Evolutionary conservation across 1,140 invertebrate species (phyloP).

Genomic region (Physella acuta): DNA sequence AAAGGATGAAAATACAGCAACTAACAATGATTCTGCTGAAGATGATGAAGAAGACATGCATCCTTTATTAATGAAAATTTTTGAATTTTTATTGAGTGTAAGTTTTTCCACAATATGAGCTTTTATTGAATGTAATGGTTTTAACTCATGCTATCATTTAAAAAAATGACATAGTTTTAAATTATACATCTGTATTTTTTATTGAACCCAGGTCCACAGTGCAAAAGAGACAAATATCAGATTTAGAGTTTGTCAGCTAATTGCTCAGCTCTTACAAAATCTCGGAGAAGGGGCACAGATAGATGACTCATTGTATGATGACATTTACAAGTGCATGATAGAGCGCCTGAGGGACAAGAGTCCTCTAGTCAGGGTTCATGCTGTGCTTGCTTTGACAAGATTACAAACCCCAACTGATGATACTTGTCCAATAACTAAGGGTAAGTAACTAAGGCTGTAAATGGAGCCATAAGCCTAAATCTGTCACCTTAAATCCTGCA

Average conservation of each 20-base stretch:
- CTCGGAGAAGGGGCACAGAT: constrained; percentile 76
- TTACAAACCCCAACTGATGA: constrained; percentile 78
- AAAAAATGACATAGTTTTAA: background rate
- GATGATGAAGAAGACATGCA: constrained; percentile 43
- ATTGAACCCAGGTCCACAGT: constrained; percentile 62
- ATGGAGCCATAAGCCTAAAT: no score
- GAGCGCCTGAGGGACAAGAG: constrained; percentile 71
- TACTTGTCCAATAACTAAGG: constrained; percentile 75
- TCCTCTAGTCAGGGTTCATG: constrained; percentile 75
- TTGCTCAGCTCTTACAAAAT: constrained; percentile 73
- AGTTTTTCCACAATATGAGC: background rate
- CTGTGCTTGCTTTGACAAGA: constrained; percentile 75
- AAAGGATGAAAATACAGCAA: background rate
- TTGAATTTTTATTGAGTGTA: constrained; percentile 55
- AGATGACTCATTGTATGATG: constrained; percentile 75
- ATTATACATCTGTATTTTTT: background rate
- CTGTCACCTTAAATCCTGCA: no score
- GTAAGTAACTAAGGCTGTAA: no score
- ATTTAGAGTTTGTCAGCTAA: constrained; percentile 74
- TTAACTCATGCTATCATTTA: background rate
- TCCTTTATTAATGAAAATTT: constrained; percentile 46
- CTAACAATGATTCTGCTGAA: constrained; percentile 19
- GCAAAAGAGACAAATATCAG: constrained; percentile 68
- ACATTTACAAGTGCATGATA: constrained; percentile 72
- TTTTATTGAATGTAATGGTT: background rate